Base-by-base conservation (phyloP, 2,888 invertebrate species). In the Julus scandinavius region DNA sequence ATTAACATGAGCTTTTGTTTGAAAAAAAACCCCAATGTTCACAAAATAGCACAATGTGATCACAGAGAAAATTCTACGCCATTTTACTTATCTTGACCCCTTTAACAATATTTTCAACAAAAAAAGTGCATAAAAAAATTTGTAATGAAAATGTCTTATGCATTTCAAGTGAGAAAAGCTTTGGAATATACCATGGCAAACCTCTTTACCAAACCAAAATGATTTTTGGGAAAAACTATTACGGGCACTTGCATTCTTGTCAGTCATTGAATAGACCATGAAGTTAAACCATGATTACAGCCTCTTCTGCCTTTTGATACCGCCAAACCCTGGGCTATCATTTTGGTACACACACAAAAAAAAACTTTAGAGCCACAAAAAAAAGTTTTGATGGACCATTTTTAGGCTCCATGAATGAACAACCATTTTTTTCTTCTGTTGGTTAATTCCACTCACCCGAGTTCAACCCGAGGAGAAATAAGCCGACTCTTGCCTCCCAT, bases 201-300 rank as follows among this genome's bases (percentile, higher is more conserved):
- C 29, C 29, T 29, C 54, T 54, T 13, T 3, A 54, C 54, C 11
- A 3, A 17, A 13, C 7, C 54, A 17, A 9, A 54, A 29, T 72
- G 20, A 72, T 7, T 72, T 72, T 72, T 45, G 5, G 29, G 9
- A 54, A 20, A 72, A 29, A 7, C 72, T 29, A 72, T 72, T 72
- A 72, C 72, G 11, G 72, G 29, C 11, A 2, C 63, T 20, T 72
- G 72, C 29, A 29, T 5, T 72, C 72, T 72, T 72, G 72, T 20
- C 72, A 72, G 72, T 72, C 72, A 72, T 20, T 72, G 72, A 72
- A 72, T 72, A 72, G 72, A 72, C 72, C 72, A 29, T 72, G 72
- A 29, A 72, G 72, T 72, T 11, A 72, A 20, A 72, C 72, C 72
- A 20, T 72, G 72, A 72, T 72, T 72, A 72, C 72, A 72, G 72